Evolutionary conservation across 2,888 invertebrate species (phyloP).

Genomic region (Drosophila merina): DNA sequence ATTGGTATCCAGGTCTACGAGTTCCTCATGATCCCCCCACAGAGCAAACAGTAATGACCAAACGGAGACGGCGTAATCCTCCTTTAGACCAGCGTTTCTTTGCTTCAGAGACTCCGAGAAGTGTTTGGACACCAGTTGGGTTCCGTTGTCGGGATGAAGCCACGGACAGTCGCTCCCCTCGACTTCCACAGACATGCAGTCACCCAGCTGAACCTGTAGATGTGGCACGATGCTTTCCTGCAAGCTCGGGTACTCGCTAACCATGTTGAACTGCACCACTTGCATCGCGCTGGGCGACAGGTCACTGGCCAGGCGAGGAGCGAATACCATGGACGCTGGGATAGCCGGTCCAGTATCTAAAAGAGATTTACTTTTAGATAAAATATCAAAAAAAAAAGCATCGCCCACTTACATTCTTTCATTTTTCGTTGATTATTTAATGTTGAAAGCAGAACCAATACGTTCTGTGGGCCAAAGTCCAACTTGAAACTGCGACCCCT

Average conservation of each 20-base stretch:
- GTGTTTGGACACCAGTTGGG: constrained; percentile 86
- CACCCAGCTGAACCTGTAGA: constrained; percentile 87
- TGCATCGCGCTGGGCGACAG: constrained; percentile 75
- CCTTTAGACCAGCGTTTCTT: constrained; percentile 66
- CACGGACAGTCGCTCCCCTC: constrained; percentile 84
- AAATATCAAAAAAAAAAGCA: too few relatives aligned
- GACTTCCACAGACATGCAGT: constrained; percentile 85
- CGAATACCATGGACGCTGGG: constrained; percentile 62
- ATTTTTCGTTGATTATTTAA: constrained; percentile 56
- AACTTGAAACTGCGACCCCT: constrained; percentile 88
- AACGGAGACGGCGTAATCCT: constrained; percentile 85
- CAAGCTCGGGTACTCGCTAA: constrained; percentile 67
- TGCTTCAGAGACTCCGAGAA: constrained; percentile 84
- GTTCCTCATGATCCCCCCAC: constrained; percentile 91
- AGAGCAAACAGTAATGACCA: constrained; percentile 92
- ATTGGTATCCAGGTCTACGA: constrained; percentile 83
- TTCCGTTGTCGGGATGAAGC: constrained; percentile 74
- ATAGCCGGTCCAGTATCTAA: constrained; percentile 28
- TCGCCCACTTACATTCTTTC: constrained; percentile 48
- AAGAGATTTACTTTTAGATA: fast-evolving
- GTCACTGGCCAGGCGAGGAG: constrained; percentile 73
- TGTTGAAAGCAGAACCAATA: constrained; percentile 85
- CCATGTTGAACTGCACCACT: constrained; percentile 76
- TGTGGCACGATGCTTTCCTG: constrained; percentile 87
- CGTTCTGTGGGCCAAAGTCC: constrained; percentile 90